Conservation (phyloP, 2,797 vertebrate genomes). For the Champsocephalus gunnari region DNA sequence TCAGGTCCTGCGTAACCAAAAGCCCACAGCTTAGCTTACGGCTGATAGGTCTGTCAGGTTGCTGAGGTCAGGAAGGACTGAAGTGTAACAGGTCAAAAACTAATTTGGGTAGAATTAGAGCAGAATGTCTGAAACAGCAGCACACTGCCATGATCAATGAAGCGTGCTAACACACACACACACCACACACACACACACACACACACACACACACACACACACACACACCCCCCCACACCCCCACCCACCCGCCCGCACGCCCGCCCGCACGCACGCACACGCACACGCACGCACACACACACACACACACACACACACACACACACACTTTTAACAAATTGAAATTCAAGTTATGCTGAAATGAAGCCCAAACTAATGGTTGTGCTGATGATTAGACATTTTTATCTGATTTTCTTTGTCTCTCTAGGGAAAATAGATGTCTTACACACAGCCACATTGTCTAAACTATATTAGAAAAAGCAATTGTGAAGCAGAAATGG, state of each 20-base stretch:
- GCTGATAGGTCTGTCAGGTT: constrained; percentile 41
- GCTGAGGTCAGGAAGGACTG: constrained; percentile 46
- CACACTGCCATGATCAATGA: constrained; percentile 11
- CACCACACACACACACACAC: background rate
- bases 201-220: background rate
- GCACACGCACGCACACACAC: background rate
- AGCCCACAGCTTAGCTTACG: constrained; percentile 25
- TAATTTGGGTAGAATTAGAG: constrained; percentile 31
- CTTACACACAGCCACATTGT: constrained; percentile 16
- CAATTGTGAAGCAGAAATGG: background rate
- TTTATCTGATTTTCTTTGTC: background rate
- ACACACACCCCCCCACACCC: background rate
- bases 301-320: background rate
- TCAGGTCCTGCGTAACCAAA: constrained; percentile 44
- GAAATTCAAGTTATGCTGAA: constrained; percentile 18
- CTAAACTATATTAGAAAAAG: background rate
- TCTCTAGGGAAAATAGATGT: constrained; percentile 5
- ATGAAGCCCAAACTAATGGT: background rate
- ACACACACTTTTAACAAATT: constrained; percentile 10
- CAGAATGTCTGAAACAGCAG: constrained; percentile 13
- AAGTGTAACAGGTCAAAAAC: constrained; percentile 60
- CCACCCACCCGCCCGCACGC: too few relatives aligned
- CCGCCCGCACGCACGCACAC: background rate
- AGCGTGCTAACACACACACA: background rate
- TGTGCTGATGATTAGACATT: constrained; percentile 23